Evolutionary conservation across 2,113 vertebrate species (phyloP).

Genomic region (Tor tambroides): DNA sequence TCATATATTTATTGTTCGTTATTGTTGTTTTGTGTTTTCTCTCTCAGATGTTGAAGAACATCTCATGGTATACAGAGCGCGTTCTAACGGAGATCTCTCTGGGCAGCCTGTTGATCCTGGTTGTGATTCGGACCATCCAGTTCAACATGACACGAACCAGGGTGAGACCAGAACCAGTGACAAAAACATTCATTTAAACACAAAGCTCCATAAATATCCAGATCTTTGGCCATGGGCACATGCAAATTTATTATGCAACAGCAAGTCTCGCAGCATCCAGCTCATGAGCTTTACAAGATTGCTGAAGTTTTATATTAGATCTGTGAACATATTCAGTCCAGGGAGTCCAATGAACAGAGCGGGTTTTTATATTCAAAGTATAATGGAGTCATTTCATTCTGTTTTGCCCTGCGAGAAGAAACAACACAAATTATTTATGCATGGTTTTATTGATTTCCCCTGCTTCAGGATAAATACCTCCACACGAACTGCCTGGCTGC

Average conservation of each 20-base stretch:
- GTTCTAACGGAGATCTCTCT: constrained; percentile 95
- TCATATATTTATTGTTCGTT: neutral
- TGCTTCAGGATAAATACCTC: constrained; percentile 93
- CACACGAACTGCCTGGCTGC: constrained; percentile 98
- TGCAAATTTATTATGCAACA: constrained; percentile 10
- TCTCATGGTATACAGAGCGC: constrained; percentile 96
- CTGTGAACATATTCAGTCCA: neutral
- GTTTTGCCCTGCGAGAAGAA: neutral
- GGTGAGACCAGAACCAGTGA: constrained; percentile 73
- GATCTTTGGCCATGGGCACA: neutral
- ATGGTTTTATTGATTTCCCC: constrained; percentile 30
- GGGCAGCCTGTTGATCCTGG: constrained; percentile 94
- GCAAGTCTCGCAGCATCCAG: neutral
- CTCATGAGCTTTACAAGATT: neutral
- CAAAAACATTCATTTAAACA: neutral
- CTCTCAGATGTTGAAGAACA: constrained; percentile 89
- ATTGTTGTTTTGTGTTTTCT: neutral
- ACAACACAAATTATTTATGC: neutral
- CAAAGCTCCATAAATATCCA: neutral
- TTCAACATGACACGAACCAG: constrained; percentile 99
- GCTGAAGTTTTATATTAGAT: neutral
- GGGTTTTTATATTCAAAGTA: constrained; percentile 1
- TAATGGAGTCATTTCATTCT: neutral
- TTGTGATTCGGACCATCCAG: constrained; percentile 97
- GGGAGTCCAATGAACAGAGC: neutral